phyloP scores from a whole-genome alignment of 2,888 invertebrate species.

The Herminia tarsipennalis region DNA sequence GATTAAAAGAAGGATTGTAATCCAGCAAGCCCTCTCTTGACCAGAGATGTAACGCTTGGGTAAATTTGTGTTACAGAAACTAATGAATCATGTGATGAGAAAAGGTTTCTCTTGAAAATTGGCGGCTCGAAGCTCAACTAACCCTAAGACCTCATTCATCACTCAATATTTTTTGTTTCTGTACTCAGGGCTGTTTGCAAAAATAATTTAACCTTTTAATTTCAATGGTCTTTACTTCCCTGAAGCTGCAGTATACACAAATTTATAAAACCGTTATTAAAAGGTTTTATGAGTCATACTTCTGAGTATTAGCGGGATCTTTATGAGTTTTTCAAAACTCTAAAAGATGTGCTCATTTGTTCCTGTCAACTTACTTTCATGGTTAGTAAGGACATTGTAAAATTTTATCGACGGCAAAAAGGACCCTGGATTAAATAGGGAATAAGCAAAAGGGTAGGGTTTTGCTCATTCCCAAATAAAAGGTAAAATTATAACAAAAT shows the following conservation, averaged over 20 bases:
- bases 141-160: conserved; percentile 7
- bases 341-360: conserved; percentile 12
- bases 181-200: neutral
- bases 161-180: conserved; percentile 10
- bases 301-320: conserved; percentile 31
- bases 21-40: no score
- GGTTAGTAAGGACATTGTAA: neutral
- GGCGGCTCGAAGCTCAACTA: no score
- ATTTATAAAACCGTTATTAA: conserved; percentile 46
- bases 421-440: no score
- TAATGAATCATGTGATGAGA: no score
- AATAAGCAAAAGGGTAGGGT: no score
- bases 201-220: conserved; percentile 20
- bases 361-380: neutral
- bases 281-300: conserved; percentile 39
- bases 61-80: no score
- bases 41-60: no score
- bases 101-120: no score
- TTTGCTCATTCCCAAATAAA: no score
- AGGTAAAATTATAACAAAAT: no score
- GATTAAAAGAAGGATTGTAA: no score
- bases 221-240: conserved; percentile 12
- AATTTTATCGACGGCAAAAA: neutral
- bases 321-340: conserved; percentile 15
- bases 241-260: conserved; percentile 18